A percentile compares a stretch with the other conserved stretches of the same genome.
Evolutionary conservation across 2,113 vertebrate species (phyloP).

Genomic region (Cochlearius cochlearius): DNA sequence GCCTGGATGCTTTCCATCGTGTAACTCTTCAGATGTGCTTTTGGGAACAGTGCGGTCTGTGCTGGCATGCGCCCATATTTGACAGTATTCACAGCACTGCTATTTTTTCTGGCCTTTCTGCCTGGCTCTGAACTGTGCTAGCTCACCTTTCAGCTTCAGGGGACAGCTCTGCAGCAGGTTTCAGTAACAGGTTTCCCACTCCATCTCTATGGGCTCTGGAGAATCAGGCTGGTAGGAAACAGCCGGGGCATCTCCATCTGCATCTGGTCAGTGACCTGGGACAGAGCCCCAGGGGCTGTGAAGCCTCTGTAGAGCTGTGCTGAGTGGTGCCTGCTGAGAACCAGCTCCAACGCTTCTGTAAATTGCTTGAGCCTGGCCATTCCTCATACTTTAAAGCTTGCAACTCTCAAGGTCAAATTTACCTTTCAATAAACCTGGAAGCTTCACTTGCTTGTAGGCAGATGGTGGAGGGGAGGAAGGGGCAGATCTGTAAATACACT

Average conservation of each 20-base stretch:
- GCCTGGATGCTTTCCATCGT: neutral
- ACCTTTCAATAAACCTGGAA: neutral
- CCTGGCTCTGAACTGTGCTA: neutral
- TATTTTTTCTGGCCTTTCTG: neutral
- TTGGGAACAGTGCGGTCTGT: neutral
- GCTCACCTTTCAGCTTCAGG: neutral
- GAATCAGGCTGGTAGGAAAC: neutral
- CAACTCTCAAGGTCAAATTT: neutral
- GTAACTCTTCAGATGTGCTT: neutral
- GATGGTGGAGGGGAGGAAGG: neutral
- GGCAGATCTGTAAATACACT: neutral
- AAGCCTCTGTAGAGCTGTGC: neutral
- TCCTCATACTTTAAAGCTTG: neutral
- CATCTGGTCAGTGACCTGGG: neutral
- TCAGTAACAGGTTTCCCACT: neutral
- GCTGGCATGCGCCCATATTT: neutral
- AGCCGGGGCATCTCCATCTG: neutral
- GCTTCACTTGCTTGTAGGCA: neutral
- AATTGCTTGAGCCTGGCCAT: neutral
- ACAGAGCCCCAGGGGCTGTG: neutral
- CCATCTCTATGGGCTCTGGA: neutral
- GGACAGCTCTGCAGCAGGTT: neutral
- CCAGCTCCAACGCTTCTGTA: neutral
- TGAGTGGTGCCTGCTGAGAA: neutral
- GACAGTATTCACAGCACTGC: neutral